Percentiles rank a stretch among this genome's conserved stretches.
Evolutionary conservation across 1,140 invertebrate genomes (phyloP).

Genomic region (Sycophaga agraensis): DNA sequence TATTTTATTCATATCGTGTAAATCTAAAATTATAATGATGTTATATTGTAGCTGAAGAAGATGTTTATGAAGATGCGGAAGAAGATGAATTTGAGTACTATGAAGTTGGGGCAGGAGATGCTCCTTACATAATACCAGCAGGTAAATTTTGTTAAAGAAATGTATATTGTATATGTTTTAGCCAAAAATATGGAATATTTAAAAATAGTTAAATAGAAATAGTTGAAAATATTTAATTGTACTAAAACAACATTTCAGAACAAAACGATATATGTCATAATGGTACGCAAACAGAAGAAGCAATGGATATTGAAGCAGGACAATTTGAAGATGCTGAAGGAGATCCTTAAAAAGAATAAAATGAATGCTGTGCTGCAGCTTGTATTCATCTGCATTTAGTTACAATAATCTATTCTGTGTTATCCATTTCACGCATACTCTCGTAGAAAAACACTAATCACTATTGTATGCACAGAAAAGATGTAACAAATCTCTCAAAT

Average conservation of each 20-base stretch:
- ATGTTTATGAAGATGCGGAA: slow-evolving; percentile 59
- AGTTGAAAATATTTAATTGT: neutral
- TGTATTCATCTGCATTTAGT: slow-evolving; percentile 50
- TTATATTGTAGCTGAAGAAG: slow-evolving; percentile 45
- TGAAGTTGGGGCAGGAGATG: slow-evolving; percentile 46
- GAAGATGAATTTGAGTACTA: slow-evolving; percentile 52
- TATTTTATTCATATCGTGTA: too few relatives aligned
- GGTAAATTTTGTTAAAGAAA: slow-evolving; percentile 37
- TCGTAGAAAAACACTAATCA: slow-evolving; percentile 23
- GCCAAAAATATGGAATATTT: too few relatives aligned
- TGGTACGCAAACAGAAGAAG: slow-evolving; percentile 48
- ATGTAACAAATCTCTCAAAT: slow-evolving; percentile 28
- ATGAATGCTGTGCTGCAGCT: slow-evolving; percentile 25
- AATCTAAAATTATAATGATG: too few relatives aligned
- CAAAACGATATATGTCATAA: slow-evolving; percentile 45
- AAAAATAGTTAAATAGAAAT: too few relatives aligned
- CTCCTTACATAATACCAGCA: slow-evolving; percentile 45
- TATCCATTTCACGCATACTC: slow-evolving; percentile 20
- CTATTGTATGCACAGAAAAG: slow-evolving; percentile 23
- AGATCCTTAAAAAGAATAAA: slow-evolving; percentile 46
- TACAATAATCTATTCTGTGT: slow-evolving; percentile 37
- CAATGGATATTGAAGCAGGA: slow-evolving; percentile 58
- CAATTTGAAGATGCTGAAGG: slow-evolving; percentile 64
- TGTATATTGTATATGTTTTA: neutral
- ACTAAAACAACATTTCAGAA: slow-evolving; percentile 33